A percentile compares a stretch with the other conserved stretches of the same genome.
Evolutionary conservation across 35 echinoderm and acorn worm genomes (phyloP).

Genomic region (Apostichopus californicus): DNA sequence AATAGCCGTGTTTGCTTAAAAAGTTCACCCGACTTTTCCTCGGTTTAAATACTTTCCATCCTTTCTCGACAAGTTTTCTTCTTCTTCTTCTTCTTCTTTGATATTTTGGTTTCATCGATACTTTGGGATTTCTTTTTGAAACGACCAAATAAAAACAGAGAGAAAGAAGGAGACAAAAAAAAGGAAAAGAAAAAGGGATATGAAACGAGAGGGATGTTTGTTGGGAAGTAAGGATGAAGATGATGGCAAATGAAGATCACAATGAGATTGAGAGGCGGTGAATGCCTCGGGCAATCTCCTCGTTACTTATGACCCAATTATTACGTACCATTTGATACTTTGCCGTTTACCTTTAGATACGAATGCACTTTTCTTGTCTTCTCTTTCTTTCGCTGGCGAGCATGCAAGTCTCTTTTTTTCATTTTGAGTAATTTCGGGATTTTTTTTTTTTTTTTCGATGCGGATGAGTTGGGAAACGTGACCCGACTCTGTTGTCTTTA

Average conservation of each 20-base stretch:
- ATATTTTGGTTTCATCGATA: too few relatives aligned
- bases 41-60: neutral
- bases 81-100: neutral
- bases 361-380: too few relatives aligned
- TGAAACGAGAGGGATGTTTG: neutral
- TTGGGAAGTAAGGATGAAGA: conserved; percentile 14
- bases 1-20: too few relatives aligned
- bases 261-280: neutral
- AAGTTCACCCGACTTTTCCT: too few relatives aligned
- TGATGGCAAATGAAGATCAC: neutral
- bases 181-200: neutral
- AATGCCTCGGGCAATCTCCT: neutral
- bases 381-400: too few relatives aligned
- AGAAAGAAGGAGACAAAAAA: neutral
- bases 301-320: conserved; percentile 34
- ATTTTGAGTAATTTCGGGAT: neutral
- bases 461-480: neutral
- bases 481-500: conserved; percentile 16
- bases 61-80: neutral
- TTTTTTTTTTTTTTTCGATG: too few relatives aligned
- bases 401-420: neutral
- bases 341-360: too few relatives aligned
- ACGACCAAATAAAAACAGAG: neutral
- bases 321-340: conserved; percentile 4
- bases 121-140: neutral